Evolutionary conservation across 2,888 invertebrate species (phyloP), one percentile per base, ranked within the genome.

Genomic region (Aproaerema taeniolella): DNA sequence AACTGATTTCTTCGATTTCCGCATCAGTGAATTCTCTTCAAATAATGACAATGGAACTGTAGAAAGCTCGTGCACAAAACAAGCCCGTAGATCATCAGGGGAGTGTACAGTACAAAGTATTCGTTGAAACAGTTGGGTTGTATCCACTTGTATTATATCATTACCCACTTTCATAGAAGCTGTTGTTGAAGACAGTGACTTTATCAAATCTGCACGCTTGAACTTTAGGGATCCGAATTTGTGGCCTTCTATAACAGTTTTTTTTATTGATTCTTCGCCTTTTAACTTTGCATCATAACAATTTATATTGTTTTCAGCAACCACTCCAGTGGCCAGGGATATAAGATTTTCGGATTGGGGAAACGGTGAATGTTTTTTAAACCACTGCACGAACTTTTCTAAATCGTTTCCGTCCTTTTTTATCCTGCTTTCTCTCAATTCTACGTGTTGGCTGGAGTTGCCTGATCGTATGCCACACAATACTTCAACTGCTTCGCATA

Each of bases 141-240:
- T 17, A 12, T 37, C 37, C 9, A 37, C 20, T 38, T 38, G 13
- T 36, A n/a, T 36, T 15, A 28, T 10, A 29, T 38, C 24, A 31
- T 32, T 32, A 32, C 32, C 39, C 31, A 26, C 2, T 32, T 28
- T 39, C 16, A 32, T 28, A 28, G 32, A 39, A 32, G 31, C 31
- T 31, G 26, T 38, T 25, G 31, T 31, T 25, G 31, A 31, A 25
- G 38, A 38, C 13, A 38, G 31, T 24, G 38, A 31, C 31, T 38
- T 38, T 31, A 38, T 31, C 15, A 15, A 31, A 38, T 38, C 6
- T 11, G 31, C 31, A 31, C 38, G 38, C 16, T 38, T 38, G 15
- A 38, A 31, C 31, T 38, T 38, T 31, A 38, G 16, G 38, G 31
- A 31, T 38, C 38, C 38, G 31, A 38, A 38, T 38, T 38, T 38